A percentile compares a stretch with the other conserved stretches of the same genome.
Evolutionary conservation across 1,140 invertebrate species (phyloP).

Genomic region (Listronotus bonariensis): DNA sequence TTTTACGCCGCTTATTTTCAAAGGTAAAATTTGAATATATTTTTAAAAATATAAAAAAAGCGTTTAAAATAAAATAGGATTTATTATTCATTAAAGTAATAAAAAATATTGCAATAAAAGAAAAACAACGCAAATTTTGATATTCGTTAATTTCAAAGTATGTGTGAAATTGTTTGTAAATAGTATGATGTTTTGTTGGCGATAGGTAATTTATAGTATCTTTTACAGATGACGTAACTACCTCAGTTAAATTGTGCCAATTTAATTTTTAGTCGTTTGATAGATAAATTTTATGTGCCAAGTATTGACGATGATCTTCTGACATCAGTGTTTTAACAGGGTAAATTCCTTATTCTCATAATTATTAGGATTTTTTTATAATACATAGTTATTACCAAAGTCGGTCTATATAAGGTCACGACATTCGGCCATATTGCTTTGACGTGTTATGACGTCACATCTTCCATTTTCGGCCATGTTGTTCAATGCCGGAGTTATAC

Average conservation of each 20-base stretch:
- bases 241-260: conserved; percentile 53
- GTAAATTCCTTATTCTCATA: background rate
- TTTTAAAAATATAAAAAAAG: conserved; percentile 1
- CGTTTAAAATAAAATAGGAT: conserved; percentile 10
- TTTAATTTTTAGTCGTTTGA: conserved; percentile 24
- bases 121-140: conserved; percentile 50
- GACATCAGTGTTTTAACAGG: background rate
- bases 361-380: too few species aligned
- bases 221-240: conserved; percentile 50
- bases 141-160: conserved; percentile 45
- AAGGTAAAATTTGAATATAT: too few species aligned
- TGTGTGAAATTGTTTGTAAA: conserved; percentile 41
- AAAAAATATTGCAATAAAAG: conserved; percentile 48
- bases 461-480: too few species aligned
- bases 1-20: too few species aligned
- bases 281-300: conserved; percentile 9
- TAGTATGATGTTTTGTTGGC: conserved; percentile 37
- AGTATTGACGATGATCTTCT: background rate
- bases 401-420: too few species aligned
- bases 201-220: conserved; percentile 46
- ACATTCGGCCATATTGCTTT: too few species aligned
- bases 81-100: conserved; percentile 39
- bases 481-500: too few species aligned
- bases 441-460: too few species aligned
- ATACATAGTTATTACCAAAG: too few species aligned